Conservation (phyloP, 2,113 vertebrate species). For the Colaptes auratus region DNA sequence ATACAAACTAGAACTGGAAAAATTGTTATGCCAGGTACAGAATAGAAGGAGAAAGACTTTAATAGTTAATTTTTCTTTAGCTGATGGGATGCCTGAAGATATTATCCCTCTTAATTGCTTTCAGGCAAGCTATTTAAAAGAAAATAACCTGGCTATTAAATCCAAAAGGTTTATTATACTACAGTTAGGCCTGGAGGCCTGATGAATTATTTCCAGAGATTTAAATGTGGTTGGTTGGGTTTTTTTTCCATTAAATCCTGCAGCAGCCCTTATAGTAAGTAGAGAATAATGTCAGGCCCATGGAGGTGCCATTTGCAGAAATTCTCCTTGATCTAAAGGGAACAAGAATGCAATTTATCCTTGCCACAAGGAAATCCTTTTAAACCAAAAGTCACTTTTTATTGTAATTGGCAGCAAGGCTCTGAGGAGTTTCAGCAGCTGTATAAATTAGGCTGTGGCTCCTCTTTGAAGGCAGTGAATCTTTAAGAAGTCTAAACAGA, state of each 20-base stretch:
- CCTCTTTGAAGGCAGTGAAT: background rate
- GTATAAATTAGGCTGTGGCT: background rate
- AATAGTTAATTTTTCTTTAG: background rate
- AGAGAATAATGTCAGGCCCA: background rate
- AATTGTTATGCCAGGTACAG: background rate
- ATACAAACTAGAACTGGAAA: background rate
- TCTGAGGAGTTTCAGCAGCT: background rate
- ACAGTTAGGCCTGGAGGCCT: background rate
- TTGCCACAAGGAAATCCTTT: background rate
- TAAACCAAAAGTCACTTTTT: background rate
- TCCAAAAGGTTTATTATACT: background rate
- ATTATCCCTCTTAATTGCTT: background rate
- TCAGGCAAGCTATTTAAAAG: background rate
- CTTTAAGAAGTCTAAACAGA: background rate
- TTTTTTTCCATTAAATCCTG: background rate
- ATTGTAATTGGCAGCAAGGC: background rate
- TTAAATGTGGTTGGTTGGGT: background rate
- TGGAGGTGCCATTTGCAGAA: slow-evolving; percentile 23
- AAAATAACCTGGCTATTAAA: background rate
- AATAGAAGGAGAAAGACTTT: background rate
- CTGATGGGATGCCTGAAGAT: background rate
- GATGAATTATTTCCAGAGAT: background rate
- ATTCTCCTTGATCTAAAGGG: background rate
- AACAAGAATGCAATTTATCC: background rate
- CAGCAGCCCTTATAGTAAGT: background rate